phyloP scores from a whole-genome alignment of 2,113 vertebrate species.

The Hystrix cristata region DNA sequence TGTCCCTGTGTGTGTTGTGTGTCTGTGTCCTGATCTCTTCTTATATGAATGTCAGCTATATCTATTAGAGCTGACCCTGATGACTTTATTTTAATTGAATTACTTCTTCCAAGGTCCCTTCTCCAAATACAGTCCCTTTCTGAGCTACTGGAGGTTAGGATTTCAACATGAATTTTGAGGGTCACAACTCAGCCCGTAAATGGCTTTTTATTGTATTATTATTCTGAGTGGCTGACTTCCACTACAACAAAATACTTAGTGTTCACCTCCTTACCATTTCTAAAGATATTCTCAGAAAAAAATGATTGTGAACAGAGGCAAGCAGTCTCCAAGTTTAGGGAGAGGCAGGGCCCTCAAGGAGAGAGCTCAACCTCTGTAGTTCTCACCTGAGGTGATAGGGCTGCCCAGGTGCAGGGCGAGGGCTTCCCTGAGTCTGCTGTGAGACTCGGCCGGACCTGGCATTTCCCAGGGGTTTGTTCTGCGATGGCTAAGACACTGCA shows the following conservation, averaged over 20 bases:
- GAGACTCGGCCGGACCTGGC: too few relatives aligned
- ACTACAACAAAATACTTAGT: not conserved
- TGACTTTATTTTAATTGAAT: not conserved
- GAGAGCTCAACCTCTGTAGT: not conserved
- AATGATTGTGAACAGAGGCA: not conserved
- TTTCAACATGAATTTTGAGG: not conserved
- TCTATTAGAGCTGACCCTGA: not conserved
- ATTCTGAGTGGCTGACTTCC: not conserved
- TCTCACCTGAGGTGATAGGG: not conserved
- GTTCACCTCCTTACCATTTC: not conserved
- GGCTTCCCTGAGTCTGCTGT: not conserved
- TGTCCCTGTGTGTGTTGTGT: not conserved
- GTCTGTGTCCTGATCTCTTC: not conserved
- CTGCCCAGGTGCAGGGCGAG: not conserved
- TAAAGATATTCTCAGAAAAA: not conserved
- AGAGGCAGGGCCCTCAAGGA: rapidly evolving
- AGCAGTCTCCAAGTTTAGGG: not conserved
- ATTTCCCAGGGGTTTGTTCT: not conserved
- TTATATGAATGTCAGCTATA: not conserved
- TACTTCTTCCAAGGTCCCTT: not conserved
- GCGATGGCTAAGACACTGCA: rapidly evolving
- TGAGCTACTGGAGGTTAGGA: not conserved
- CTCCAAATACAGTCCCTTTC: not conserved
- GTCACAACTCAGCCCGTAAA: not conserved
- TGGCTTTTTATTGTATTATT: not conserved